phyloP scores from a whole-genome alignment of 2,797 vertebrate genomes.

The Esox masquinongy region DNA sequence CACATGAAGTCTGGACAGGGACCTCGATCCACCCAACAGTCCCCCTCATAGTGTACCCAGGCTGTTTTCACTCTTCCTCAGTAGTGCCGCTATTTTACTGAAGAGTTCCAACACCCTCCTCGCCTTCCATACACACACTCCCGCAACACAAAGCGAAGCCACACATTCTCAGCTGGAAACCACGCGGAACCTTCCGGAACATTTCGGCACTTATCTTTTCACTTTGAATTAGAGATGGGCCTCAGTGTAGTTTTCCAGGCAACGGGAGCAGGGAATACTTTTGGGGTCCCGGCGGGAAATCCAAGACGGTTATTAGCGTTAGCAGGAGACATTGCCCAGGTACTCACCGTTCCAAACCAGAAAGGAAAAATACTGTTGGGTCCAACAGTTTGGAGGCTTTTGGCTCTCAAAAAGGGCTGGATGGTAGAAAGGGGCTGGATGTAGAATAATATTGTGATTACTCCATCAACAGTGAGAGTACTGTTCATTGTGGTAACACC shows the following conservation, averaged over 20 bases:
- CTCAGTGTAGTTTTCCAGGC: constrained; percentile 60
- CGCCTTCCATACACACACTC: constrained; percentile 15
- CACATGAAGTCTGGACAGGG: constrained; percentile 65
- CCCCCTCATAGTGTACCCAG: constrained; percentile 34
- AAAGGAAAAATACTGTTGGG: constrained; percentile 57
- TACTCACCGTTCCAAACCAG: constrained; percentile 52
- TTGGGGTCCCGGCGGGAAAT: constrained; percentile 50
- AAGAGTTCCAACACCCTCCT: constrained; percentile 36
- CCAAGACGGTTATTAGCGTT: constrained; percentile 60
- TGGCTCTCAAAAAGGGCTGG: constrained; percentile 19
- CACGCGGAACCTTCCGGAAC: constrained; percentile 58
- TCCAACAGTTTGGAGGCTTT: constrained; percentile 36
- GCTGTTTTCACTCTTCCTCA: constrained; percentile 25
- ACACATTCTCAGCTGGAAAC: constrained; percentile 65
- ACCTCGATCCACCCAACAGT: constrained; percentile 32
- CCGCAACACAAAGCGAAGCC: constrained; percentile 45
- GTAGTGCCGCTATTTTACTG: constrained; percentile 22
- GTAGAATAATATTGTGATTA: constrained; percentile 25
- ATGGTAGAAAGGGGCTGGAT: constrained; percentile 33
- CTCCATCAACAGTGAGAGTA: constrained; percentile 24
- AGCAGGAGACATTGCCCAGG: constrained; percentile 62
- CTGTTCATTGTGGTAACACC: constrained; percentile 2
- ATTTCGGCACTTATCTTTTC: constrained; percentile 72
- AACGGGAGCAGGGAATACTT: constrained; percentile 44
- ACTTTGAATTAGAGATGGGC: constrained; percentile 68